Evolutionary conservation across 2,888 invertebrate genomes (phyloP), one percentile per base, ranked within the genome.

Genomic region (Lordiphosa fenestrarum): DNA sequence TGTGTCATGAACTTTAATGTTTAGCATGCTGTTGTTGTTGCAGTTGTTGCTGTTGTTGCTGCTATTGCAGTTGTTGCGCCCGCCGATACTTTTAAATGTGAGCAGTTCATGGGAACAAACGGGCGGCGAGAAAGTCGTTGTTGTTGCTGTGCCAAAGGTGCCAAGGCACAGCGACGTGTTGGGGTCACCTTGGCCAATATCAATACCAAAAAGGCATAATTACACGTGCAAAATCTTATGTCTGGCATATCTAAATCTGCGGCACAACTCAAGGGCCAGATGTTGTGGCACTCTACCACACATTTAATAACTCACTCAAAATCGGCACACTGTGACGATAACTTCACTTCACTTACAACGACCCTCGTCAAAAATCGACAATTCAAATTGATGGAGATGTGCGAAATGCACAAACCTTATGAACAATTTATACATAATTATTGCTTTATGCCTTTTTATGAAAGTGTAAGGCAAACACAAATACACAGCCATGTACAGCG

Each of bases 1-100:
- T 82, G 80, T 82, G 80, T 80, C 80, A 72, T 80, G 80, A 80
- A 82, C 80, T 76, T 70, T 76, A 78, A 74, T 81, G 82, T 73
- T 76, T 61, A 71, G 69, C 73, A 71, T 71, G 69, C 52, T 58
- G 37, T 33, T 49, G 57, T 38, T 38, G 69, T 54, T 58, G 36
- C 15, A 33, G 50, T 49, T 55, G 36, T 10, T 58, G 36, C 15
- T 49, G 57, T 38, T 38, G 50, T 49, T 55, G 36, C 7, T 38
- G 37, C 40, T 47, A 23, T 19, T 52, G 41, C 42, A 33, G 19
- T 13, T 53, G 52, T 55, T 48, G 60, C 60, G 64, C 66, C 75
- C 46, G 73, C 52, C 68, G 61, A 71, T 76, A 72, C 71, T 69
- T 77, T 71, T 81, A 77, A 81, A 78, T 78, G 77, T 78, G 73